Conservation (phyloP, 2,888 invertebrate genomes). For the Didymodactylos carnosus region DNA sequence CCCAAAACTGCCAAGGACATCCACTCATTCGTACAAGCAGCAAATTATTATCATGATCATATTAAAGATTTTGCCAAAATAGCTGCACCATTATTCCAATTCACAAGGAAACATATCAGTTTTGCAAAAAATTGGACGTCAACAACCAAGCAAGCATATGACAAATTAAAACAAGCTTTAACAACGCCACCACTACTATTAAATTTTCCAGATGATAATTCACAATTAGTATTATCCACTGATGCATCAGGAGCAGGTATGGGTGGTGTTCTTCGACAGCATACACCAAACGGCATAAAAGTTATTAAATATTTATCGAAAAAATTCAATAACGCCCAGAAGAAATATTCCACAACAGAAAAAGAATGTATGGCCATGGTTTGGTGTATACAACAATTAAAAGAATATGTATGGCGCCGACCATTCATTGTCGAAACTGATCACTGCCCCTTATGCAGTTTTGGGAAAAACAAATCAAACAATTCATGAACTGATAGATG, state of each 20-base stretch:
- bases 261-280: background rate
- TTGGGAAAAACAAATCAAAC: background rate
- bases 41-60: background rate
- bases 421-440: background rate
- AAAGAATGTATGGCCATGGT: conserved; percentile 1
- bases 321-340: background rate
- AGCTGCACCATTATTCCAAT: background rate
- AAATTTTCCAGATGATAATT: background rate
- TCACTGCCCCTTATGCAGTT: background rate
- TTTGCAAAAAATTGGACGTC: background rate
- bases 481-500: background rate
- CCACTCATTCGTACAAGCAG: background rate
- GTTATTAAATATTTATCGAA: background rate
- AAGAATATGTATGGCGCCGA: background rate
- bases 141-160: background rate
- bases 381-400: background rate
- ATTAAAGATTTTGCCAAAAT: background rate
- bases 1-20: background rate
- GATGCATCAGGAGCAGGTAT: background rate
- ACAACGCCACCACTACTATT: background rate
- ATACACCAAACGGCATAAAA: background rate
- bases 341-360: background rate
- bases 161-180: background rate
- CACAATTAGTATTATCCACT: background rate
- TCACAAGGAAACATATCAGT: background rate